These are phyloP conservation scores for Zeus faber DNA, from an alignment of 2,113 vertebrate genomes.

Conservation along the genomic window DNA sequence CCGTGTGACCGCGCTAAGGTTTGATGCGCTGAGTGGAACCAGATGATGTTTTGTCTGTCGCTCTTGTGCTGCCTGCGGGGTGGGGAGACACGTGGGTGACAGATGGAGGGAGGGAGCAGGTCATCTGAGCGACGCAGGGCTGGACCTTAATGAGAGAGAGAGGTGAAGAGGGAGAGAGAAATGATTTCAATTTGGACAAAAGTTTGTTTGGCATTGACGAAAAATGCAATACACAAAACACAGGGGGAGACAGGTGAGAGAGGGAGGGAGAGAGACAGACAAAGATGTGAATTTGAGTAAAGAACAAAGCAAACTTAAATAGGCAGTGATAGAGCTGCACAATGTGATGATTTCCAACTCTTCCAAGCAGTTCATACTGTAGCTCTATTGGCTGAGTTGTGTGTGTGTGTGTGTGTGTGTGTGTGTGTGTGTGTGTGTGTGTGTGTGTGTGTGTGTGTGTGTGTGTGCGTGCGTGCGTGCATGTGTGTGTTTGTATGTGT, in stretches of 20 bases:
- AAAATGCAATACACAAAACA: too few species aligned
- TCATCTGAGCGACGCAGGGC: not conserved
- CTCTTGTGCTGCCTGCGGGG: not conserved
- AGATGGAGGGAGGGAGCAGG: not conserved
- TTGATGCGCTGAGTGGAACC: not conserved
- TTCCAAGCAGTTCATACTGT: too few species aligned
- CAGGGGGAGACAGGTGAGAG: too few species aligned
- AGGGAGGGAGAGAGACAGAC: not conserved
- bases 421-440: slow-evolving; percentile 1
- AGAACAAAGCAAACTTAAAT: too few species aligned
- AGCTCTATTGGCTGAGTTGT: not conserved
- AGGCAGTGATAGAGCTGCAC: too few species aligned
- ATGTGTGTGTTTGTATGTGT: slow-evolving; percentile 1
- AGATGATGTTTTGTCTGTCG: not conserved
- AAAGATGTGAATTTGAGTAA: too few species aligned
- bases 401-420: not conserved
- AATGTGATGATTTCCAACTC: too few species aligned
- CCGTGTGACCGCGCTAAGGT: too few species aligned
- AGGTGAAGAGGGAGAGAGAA: not conserved
- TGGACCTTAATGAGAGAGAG: not conserved
- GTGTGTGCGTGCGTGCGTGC: not conserved
- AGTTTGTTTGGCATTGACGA: too few species aligned
- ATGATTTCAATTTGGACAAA: too few species aligned
- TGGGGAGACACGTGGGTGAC: not conserved
- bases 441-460: slow-evolving; percentile 5